Base-by-base conservation (phyloP, 1,140 invertebrate species). In the Agrypnia vestita region DNA sequence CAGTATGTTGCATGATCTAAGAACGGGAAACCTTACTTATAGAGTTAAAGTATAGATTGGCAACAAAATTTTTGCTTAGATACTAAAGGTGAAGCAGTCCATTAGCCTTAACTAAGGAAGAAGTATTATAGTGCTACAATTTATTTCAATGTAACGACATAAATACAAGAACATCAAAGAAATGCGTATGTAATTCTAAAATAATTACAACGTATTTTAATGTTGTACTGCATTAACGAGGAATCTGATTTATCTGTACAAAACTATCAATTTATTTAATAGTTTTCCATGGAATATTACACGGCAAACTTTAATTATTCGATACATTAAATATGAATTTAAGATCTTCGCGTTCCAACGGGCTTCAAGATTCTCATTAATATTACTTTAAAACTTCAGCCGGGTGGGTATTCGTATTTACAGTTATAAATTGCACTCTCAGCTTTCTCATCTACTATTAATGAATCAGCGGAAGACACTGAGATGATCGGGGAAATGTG, bases 251-350 rank as follows among this genome's bases (percentile, higher is more conserved):
- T 56, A 17, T 17, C 6, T 9, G 19, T 56, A 56, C 53, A 56
- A 56, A 56, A 15, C 53, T 19, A 17, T 56, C 1, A 56, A 56
- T 56, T 56, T 56, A 56, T 56, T 17, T 19, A 56, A 56, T 56
- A 9, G 53, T 56, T 35, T 35, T 56, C 53, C 53, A 0, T 9
- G 53, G 53, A 19, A 56, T 56, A 19, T 19, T 53, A 53, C 51
- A 25, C 15, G 25, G 71, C 4, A 35, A 55, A 73, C 51, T 47
- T 73, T 73, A 55, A 73, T 73, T 55, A 55, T 55, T 43, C 47
- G 17, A 53, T 73, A 73, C 12, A 73, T 69, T 69, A 69, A 69
- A 73, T 73, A 73, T 73, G 47, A 12, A 53, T 73, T 53, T 9
- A 56, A 73, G 19, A 69, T 53, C 67, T 49, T 64, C 49, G n/a